A percentile compares a stretch with the other conserved stretches of the same genome.
Evolutionary conservation across 2,888 invertebrate species (phyloP).

Genomic region (Tipula unca): DNA sequence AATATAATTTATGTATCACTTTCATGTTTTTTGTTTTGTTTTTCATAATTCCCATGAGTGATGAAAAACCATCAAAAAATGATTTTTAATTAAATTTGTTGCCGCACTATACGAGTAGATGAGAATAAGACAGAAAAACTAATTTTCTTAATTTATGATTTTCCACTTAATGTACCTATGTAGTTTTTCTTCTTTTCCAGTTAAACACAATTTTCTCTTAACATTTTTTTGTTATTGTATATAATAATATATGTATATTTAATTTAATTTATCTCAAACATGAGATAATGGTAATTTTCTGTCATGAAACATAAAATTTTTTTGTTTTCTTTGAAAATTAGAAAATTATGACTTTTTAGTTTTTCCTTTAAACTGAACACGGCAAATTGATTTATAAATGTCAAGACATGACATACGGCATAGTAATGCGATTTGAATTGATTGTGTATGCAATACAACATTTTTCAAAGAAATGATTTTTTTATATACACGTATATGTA

Average conservation of each 20-base stretch:
- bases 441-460: not conserved
- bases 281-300: slow-evolving; percentile 8
- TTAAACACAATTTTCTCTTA: not conserved
- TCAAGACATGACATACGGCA: not conserved
- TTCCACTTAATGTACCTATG: not conserved
- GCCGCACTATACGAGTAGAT: not conserved
- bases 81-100: not conserved
- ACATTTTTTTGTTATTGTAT: not conserved
- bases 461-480: no score
- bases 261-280: not conserved
- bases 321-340: not conserved
- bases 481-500: not conserved
- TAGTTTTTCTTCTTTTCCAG: not conserved
- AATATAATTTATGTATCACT: not conserved
- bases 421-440: not conserved
- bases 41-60: not conserved
- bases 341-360: not conserved
- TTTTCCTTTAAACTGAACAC: not conserved
- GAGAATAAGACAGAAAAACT: not conserved
- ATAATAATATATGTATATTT: no score
- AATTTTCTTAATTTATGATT: slow-evolving; percentile 14
- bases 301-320: not conserved
- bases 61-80: not conserved
- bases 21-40: not conserved
- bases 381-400: not conserved